Evolutionary conservation across 2,797 vertebrate genomes (phyloP).

Genomic region (Spinus pinus): DNA sequence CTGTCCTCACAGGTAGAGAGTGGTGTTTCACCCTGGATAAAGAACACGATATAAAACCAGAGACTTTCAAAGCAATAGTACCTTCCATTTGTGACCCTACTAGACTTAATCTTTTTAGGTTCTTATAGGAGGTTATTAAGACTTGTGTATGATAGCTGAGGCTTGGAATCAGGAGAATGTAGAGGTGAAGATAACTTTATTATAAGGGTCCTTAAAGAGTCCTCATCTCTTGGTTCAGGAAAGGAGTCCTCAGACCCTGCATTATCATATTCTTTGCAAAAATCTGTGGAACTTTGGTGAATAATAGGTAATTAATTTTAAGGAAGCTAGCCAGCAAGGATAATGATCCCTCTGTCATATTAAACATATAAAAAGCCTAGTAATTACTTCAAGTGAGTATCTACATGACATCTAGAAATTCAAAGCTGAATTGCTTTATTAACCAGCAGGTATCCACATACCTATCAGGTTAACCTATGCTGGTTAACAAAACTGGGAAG

Average conservation of each 20-base stretch:
- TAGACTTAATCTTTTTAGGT: not conserved
- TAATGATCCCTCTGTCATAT: not conserved
- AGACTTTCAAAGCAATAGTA: not conserved
- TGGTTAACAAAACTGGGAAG: not conserved
- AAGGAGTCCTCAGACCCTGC: not conserved
- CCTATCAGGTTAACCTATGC: not conserved
- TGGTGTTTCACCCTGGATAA: not conserved
- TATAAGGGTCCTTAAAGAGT: not conserved
- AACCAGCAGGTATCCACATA: not conserved
- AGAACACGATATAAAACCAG: not conserved
- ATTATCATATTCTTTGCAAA: slow-evolving; percentile 6
- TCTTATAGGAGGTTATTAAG: not conserved
- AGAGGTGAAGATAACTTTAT: not conserved
- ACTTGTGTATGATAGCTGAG: not conserved
- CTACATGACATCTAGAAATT: slow-evolving; percentile 8
- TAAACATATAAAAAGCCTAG: not conserved
- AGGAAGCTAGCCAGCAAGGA: not conserved
- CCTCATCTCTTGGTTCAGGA: not conserved
- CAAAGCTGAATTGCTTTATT: slow-evolving; percentile 17
- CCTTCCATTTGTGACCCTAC: not conserved
- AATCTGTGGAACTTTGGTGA: not conserved
- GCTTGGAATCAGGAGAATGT: not conserved
- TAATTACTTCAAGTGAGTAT: slow-evolving; percentile 28
- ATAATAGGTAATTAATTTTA: slow-evolving; percentile 23
- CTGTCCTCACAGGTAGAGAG: not conserved